Evolutionary conservation across 2,113 vertebrate genomes (phyloP), one percentile per base, ranked within the genome.

Genomic region (Tor tambroides): DNA sequence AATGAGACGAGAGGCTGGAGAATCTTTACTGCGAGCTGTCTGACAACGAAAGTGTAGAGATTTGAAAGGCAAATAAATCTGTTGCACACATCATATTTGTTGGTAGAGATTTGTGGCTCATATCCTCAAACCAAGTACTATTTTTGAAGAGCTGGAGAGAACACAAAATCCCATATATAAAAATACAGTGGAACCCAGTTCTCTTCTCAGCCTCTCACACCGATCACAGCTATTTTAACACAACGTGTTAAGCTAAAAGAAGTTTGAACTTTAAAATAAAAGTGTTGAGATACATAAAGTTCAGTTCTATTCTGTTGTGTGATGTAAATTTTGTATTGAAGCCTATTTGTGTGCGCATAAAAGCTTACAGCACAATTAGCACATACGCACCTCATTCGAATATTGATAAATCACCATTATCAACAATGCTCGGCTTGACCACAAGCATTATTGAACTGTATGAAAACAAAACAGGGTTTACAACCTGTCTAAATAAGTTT

Each of bases 21-120:
- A 87, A 85, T 83, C 79, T 87, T 61, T 83, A 59, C 38, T 84
- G 54, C 46, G 17, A 84, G 23, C 56, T 86, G 82, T 51, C 54
- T 76, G 69, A 38, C 46, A n/a, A 19, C 35, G 10, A 56, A 86
- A 56, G 81, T 84, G 15, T 21, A 14, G 23, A 84, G 30, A 69
- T 17, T 67, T 38, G 43, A 67, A n/a, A 75, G 7, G 38, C 49
- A 54, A 72, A 72, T 82, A 76, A 46, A 30, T 56, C 71, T 61
- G 15, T 56, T 46, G 17, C 19, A 32, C 26, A 26, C 59, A 32
- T 61, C 41, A 6, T 19, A 65, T 15, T 49, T 67, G 26, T 35
- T 67, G 43, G 54, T 9, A 75, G 35, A 61, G 54, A 59, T 23
- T 38, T 71, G 32, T 28, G 76, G 28, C 49, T 54, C 15, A 32